Evolutionary conservation across 2,113 vertebrate genomes (phyloP).

Genomic region (Aphelocoma coerulescens): DNA sequence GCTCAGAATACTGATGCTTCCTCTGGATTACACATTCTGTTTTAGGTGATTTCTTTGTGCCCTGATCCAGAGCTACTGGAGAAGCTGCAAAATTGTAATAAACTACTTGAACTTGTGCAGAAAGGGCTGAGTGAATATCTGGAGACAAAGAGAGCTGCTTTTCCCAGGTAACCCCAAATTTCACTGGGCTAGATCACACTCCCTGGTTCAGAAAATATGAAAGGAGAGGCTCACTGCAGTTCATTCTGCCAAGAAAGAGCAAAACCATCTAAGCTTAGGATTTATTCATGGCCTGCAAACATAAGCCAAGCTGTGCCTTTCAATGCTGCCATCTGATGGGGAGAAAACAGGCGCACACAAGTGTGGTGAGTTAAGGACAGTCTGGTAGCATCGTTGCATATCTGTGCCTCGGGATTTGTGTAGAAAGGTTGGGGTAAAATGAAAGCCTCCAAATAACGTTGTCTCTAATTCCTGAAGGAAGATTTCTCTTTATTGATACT

Average conservation of each 20-base stretch:
- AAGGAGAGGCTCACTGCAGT: neutral
- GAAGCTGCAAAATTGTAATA: conserved; percentile 79
- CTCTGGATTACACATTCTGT: neutral
- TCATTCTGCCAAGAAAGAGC: neutral
- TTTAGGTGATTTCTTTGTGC: conserved; percentile 86
- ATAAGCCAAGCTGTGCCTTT: neutral
- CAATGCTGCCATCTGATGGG: conserved; percentile 45
- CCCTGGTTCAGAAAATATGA: neutral
- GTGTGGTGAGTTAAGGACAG: neutral
- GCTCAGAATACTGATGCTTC: conserved; percentile 14
- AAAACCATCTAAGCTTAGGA: neutral
- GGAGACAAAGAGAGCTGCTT: conserved; percentile 83
- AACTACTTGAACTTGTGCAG: conserved; percentile 83
- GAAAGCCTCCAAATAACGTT: neutral
- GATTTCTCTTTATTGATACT: neutral
- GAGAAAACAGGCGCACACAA: neutral
- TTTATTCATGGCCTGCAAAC: neutral
- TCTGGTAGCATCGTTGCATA: fast-evolving
- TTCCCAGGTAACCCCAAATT: conserved; percentile 79
- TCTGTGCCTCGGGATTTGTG: neutral
- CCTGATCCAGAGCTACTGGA: conserved; percentile 76
- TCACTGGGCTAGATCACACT: neutral
- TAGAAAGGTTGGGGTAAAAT: neutral
- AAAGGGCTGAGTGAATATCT: conserved; percentile 89
- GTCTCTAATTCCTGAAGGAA: neutral